A percentile compares a stretch with the other conserved stretches of the same genome.
These are phyloP conservation scores for Cecropterus lyciades DNA, from an alignment of 1,140 invertebrate species.

Conservation along the genomic window DNA sequence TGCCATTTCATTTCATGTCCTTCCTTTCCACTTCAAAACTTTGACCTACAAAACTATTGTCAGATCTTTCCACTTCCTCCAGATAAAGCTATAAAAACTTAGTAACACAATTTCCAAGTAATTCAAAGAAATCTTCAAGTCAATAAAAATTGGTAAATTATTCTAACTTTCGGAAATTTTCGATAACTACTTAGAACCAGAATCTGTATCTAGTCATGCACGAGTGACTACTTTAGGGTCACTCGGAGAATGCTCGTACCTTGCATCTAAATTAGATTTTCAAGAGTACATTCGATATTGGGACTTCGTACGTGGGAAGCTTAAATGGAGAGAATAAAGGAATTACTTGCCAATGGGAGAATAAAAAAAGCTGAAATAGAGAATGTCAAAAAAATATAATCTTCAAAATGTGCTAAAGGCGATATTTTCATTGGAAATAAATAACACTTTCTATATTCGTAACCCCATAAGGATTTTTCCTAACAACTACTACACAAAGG, in stretches of 20 bases:
- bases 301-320: not conserved
- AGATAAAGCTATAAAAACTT: not conserved
- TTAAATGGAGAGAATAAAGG: not conserved
- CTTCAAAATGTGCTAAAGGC: no score
- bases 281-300: not conserved
- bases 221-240: not conserved
- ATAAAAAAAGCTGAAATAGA: no score
- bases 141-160: not conserved
- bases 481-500: no score
- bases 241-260: not conserved
- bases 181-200: not conserved
- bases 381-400: no score
- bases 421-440: no score
- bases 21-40: no score
- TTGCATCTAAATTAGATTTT: not conserved
- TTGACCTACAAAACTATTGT: no score
- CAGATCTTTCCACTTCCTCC: no score
- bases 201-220: not conserved
- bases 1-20: no score
- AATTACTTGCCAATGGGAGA: no score
- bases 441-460: no score
- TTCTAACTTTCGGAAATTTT: not conserved
- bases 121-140: not conserved
- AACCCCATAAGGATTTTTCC: no score
- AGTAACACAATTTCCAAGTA: not conserved